These are phyloP conservation scores for Coremacera marginata DNA, from an alignment of 2,888 invertebrate genomes.

Conservation along the genomic window DNA sequence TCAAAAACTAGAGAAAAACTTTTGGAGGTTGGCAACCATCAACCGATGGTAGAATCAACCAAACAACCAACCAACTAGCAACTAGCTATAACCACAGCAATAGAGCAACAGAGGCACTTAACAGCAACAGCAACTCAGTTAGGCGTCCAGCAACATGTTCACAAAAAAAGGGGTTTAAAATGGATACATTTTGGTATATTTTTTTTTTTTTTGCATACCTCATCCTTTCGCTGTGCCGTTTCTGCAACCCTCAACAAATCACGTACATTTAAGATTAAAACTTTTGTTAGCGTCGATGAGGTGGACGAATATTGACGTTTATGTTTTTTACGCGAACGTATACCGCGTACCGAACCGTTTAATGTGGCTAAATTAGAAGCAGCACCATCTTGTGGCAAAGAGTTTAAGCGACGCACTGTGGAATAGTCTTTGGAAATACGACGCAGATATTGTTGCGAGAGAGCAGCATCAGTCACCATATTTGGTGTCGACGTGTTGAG, in stretches of 20 bases:
- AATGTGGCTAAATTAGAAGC: neutral
- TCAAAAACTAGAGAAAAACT: neutral
- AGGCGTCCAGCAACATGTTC: neutral
- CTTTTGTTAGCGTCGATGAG: conserved; percentile 66
- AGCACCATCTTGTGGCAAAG: conserved; percentile 46
- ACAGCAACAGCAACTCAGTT: neutral
- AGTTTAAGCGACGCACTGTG: conserved; percentile 61
- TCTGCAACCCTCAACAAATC: conserved; percentile 60
- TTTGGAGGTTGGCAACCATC: neutral
- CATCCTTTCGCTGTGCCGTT: conserved; percentile 49
- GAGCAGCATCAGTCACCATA: conserved; percentile 55
- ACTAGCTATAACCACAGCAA: neutral
- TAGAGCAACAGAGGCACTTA: neutral
- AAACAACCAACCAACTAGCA: neutral
- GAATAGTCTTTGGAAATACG: conserved; percentile 61
- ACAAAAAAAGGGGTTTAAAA: neutral
- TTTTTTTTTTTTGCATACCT: conserved; percentile 50
- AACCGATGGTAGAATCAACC: neutral
- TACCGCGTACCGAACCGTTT: conserved; percentile 54
- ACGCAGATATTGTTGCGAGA: conserved; percentile 58
- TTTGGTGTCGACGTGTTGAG: neutral
- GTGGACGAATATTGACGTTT: conserved; percentile 65
- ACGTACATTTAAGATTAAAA: conserved; percentile 66
- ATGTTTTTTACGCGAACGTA: conserved; percentile 50
- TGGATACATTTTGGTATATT: neutral